Conservation (phyloP, 2,113 vertebrate species). For the Vulpes vulpes region DNA sequence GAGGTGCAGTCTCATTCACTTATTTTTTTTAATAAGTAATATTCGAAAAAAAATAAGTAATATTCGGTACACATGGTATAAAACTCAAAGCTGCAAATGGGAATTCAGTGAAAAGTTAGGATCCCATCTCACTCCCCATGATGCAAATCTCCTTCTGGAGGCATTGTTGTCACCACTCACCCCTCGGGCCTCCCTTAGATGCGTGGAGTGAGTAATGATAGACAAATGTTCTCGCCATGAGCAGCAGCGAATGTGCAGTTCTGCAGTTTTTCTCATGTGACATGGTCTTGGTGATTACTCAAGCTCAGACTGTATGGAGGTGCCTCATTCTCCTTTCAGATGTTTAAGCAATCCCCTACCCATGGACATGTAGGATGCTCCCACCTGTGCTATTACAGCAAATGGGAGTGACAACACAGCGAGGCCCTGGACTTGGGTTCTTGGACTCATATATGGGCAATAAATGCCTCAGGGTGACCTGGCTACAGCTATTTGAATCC, state of each 20-base stretch:
- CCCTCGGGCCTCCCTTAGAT: too few relatives aligned
- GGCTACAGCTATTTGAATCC: background rate
- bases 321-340: background rate
- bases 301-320: too few relatives aligned
- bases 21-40: background rate
- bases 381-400: background rate
- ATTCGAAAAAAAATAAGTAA: too few relatives aligned
- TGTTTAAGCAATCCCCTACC: background rate
- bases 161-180: background rate
- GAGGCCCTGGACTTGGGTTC: background rate
- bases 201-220: rapidly evolving
- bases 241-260: background rate
- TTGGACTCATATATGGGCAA: background rate
- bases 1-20: background rate
- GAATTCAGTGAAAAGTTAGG: background rate
- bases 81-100: background rate
- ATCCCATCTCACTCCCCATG: background rate
- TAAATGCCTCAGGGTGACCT: background rate
- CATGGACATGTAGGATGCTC: background rate
- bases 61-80: too few relatives aligned
- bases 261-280: background rate
- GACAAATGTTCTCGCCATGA: background rate
- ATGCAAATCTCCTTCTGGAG: background rate
- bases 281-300: background rate
- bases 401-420: background rate